Base-by-base conservation (phyloP, 2,888 invertebrate genomes). In the Eudemis profundana region DNA sequence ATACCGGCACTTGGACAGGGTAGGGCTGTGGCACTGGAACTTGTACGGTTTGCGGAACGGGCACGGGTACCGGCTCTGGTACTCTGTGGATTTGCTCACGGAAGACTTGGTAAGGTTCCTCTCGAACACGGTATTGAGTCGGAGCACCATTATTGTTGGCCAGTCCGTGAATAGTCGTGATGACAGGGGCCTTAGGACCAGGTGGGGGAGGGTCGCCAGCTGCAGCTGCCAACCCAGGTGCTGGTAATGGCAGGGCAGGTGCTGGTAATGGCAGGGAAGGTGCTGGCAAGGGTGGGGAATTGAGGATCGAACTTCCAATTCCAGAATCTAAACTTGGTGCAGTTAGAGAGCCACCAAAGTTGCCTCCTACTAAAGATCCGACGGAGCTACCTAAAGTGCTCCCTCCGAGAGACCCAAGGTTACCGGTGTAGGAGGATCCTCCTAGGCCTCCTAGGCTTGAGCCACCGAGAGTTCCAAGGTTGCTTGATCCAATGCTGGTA, bases 1-100 rank as follows among this genome's bases (percentile, higher is more conserved):
- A 78, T 0, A 93, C 90, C 53, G 93, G 93, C 0, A 94, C 88
- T 75, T 90, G 86, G 12, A 94, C 94, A 19, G 93, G 92, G 81
- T 94, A 93, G 15, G 94, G 94, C 67, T 94, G 93, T 0, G 94
- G 93, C 8, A 93, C 87, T 15, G 93, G 93, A 33, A 94, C 86
- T 70, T 85, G 85, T 17, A 94, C 93, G 56, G 86, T 87, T 66
- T 94, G 93, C 0, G 91, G 91, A 4, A 93, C 90, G 57, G 90
- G 92, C 0, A 93, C 90, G 0, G 93, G 93, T 15, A 93, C 88
- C 0, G 93, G 94, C 70, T 93, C 90, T 1, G 94, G 93, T 47
- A 94, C 93, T 62, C 88, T 90, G 76, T 94, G 93, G 2, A 93
- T 93, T 12, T 90, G 88, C 53, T 92, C 87, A 67, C 86, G 85